A percentile compares a stretch with the other conserved stretches of the same genome.
Evolutionary conservation across 2,888 invertebrate genomes (phyloP).

Genomic region (Lycocerus yunnanus): DNA sequence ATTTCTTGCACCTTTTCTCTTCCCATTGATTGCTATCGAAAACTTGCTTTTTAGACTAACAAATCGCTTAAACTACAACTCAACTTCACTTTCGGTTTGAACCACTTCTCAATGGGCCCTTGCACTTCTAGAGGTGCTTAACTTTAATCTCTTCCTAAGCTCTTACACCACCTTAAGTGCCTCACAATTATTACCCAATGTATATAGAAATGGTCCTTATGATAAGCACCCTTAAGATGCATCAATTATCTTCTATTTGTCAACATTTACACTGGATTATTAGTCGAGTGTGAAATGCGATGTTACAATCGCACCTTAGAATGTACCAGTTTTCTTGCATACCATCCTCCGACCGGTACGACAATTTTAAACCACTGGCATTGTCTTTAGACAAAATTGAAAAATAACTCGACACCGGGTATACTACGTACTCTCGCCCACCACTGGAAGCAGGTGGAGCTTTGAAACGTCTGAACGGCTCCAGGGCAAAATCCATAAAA

Average conservation of each 20-base stretch:
- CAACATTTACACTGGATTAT: slow-evolving; percentile 48
- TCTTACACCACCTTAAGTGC: slow-evolving; percentile 54
- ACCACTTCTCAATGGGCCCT: slow-evolving; percentile 35
- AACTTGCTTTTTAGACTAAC: slow-evolving; percentile 29
- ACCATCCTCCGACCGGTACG: neutral
- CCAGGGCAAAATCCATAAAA: neutral
- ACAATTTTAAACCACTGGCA: neutral
- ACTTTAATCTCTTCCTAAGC: slow-evolving; percentile 50
- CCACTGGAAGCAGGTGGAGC: neutral
- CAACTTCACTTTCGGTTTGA: slow-evolving; percentile 30
- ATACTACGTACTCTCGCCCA: neutral
- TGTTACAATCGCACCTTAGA: slow-evolving; percentile 12
- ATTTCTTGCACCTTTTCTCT: neutral
- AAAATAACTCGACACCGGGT: neutral
- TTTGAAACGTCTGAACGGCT: neutral
- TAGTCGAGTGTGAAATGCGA: slow-evolving; percentile 39
- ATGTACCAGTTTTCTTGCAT: slow-evolving; percentile 2
- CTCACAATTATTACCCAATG: slow-evolving; percentile 49
- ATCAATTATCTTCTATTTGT: slow-evolving; percentile 40
- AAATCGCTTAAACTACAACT: slow-evolving; percentile 40
- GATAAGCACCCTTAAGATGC: slow-evolving; percentile 21
- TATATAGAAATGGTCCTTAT: slow-evolving; percentile 35
- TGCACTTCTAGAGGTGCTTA: slow-evolving; percentile 46
- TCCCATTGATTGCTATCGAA: neutral
- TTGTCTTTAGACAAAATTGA: too few relatives aligned